These are phyloP conservation scores for Thymelicus acteon DNA, from an alignment of 2,888 invertebrate genomes.

Conservation along the genomic window DNA sequence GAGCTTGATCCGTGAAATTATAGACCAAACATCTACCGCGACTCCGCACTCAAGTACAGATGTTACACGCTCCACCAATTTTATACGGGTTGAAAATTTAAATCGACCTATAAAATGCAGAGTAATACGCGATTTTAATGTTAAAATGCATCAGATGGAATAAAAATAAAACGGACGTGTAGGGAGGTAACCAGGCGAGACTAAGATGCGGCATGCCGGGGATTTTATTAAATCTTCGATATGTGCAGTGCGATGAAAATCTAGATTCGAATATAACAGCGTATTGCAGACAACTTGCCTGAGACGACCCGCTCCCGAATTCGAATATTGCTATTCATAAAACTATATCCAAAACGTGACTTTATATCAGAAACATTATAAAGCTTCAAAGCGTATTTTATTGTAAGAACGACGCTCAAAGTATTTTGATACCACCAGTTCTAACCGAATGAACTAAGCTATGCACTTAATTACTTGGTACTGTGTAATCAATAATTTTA, in stretches of 20 bases:
- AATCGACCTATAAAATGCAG: constrained; percentile 6
- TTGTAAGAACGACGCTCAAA: not conserved
- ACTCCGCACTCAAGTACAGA: not conserved
- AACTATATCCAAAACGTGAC: constrained; percentile 25
- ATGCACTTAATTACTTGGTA: no score
- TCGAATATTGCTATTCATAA: constrained; percentile 33
- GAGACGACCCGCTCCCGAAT: constrained; percentile 20
- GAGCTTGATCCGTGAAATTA: not conserved
- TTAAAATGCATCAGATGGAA: constrained; percentile 12
- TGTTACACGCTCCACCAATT: not conserved
- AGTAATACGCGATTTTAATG: constrained; percentile 18
- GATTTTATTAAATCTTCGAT: constrained; percentile 32
- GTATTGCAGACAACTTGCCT: constrained; percentile 20
- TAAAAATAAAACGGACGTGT: constrained; percentile 18
- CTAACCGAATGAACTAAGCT: no score
- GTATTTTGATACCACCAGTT: no score
- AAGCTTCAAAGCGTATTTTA: constrained; percentile 7
- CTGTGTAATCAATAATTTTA: no score
- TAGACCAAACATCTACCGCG: not conserved
- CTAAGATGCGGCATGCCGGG: constrained; percentile 10
- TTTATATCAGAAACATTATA: constrained; percentile 15
- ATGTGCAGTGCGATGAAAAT: constrained; percentile 19
- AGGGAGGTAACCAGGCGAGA: constrained; percentile 15
- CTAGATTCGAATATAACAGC: constrained; percentile 30
- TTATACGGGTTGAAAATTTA: constrained; percentile 1